Percentiles rank a stretch among this genome's conserved stretches.
phyloP scores from a whole-genome alignment of 2,888 invertebrate species.

The Syritta pipiens region DNA sequence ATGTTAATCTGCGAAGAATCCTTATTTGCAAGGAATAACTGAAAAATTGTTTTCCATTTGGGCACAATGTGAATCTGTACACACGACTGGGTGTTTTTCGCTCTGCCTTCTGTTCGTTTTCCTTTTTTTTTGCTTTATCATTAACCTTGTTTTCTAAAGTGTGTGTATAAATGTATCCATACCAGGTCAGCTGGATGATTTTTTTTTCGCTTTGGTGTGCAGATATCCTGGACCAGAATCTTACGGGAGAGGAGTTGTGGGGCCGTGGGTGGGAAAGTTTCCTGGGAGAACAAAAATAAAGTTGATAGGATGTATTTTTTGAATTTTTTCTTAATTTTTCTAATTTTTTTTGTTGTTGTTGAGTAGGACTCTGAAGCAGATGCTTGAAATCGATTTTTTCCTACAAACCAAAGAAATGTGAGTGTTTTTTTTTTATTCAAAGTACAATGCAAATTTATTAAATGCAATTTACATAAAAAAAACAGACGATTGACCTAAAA shows the following conservation, averaged over 20 bases:
- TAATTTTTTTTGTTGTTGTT: not conserved
- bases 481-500: too few species aligned
- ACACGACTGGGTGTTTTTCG: not conserved
- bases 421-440: not conserved
- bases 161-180: conserved; percentile 8
- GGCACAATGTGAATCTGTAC: not conserved
- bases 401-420: not conserved
- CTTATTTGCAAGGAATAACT: not conserved
- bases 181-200: conserved; percentile 4
- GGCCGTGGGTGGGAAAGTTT: too few species aligned
- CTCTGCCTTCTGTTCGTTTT: not conserved
- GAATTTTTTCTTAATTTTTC: not conserved
- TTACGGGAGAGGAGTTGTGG: too few species aligned
- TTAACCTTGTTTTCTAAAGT: not conserved
- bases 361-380: conserved; percentile 25
- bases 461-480: too few species aligned
- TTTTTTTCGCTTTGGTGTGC: not conserved
- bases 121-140: not conserved
- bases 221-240: conserved; percentile 1
- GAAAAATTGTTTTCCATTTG: conserved; percentile 8
- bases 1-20: conserved; percentile 16
- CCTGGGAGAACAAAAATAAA: too few species aligned
- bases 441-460: too few species aligned
- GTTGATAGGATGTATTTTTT: not conserved
- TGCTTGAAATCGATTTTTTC: conserved; percentile 54